Evolutionary conservation across 2,888 invertebrate genomes (phyloP).

Genomic region (Microplitis deprimator): DNA sequence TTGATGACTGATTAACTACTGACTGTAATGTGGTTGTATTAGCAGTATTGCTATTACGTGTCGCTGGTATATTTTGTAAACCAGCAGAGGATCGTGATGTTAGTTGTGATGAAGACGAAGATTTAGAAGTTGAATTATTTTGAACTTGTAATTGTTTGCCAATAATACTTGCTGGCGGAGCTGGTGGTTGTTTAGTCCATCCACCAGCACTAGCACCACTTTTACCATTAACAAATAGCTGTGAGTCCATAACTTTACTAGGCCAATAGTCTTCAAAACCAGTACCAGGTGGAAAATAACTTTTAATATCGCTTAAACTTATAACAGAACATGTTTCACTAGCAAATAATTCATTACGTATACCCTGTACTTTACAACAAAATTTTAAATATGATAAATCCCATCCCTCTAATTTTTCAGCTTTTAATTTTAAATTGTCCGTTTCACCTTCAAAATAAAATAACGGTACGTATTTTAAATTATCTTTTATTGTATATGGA

Average conservation of each 20-base stretch:
- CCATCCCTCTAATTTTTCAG: conserved; percentile 91
- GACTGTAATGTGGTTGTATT: conserved; percentile 60
- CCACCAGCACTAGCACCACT: conserved; percentile 77
- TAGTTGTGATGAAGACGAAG: conserved; percentile 51
- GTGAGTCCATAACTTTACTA: conserved; percentile 87
- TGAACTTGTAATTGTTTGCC: conserved; percentile 69
- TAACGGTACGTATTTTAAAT: conserved; percentile 90
- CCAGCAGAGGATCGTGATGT: conserved; percentile 55
- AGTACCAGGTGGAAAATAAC: conserved; percentile 91
- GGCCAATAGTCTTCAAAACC: conserved; percentile 96
- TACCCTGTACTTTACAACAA: conserved; percentile 95
- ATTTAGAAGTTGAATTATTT: conserved; percentile 60
- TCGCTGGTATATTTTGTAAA: conserved; percentile 54
- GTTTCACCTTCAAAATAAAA: conserved; percentile 94
- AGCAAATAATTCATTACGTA: conserved; percentile 90
- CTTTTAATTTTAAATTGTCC: conserved; percentile 90
- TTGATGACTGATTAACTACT: conserved; percentile 64
- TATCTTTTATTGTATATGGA: conserved; percentile 89
- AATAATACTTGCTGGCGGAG: conserved; percentile 74
- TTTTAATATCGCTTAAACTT: conserved; percentile 90
- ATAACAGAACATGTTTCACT: conserved; percentile 93
- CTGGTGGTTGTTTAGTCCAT: conserved; percentile 85
- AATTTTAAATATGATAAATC: conserved; percentile 93
- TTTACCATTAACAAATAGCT: conserved; percentile 81
- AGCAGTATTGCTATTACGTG: conserved; percentile 57